Percentiles rank a stretch among this genome's conserved stretches.
These are phyloP conservation scores for Orthosia cruda DNA, from an alignment of 2,888 invertebrate genomes.

Conservation along the genomic window DNA sequence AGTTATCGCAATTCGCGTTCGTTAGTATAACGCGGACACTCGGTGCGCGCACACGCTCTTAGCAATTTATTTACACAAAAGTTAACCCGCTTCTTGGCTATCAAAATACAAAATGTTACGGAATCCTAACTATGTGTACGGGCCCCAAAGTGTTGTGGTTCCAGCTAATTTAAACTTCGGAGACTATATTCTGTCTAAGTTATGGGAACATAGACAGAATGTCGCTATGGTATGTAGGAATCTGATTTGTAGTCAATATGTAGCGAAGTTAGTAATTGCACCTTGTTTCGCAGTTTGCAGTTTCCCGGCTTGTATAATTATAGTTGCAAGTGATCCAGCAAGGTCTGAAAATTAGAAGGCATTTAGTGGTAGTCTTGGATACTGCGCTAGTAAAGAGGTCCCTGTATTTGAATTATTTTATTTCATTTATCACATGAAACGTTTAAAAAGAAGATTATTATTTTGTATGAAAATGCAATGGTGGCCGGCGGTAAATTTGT, in stretches of 20 bases:
- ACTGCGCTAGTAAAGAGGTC: too few species aligned
- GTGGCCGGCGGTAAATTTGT: too few species aligned
- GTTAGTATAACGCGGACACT: conserved; percentile 25
- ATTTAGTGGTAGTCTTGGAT: too few species aligned
- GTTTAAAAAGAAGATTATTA: too few species aligned
- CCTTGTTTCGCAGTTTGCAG: too few species aligned
- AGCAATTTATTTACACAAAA: not conserved
- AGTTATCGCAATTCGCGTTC: conserved; percentile 1
- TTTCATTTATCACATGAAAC: too few species aligned
- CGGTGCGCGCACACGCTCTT: not conserved
- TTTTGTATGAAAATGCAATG: too few species aligned
- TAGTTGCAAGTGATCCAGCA: too few species aligned
- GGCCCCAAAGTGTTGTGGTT: conserved; percentile 71
- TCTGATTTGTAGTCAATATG: not conserved
- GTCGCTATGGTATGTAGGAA: conserved; percentile 76
- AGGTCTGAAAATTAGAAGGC: too few species aligned
- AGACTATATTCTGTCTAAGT: conserved; percentile 75
- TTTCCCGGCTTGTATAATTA: too few species aligned
- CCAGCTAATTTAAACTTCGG: conserved; percentile 81
- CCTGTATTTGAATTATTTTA: too few species aligned
- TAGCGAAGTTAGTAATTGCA: too few species aligned
- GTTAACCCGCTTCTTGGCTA: fast-evolving
- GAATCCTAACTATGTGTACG: conserved; percentile 81
- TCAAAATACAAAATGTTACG: conserved; percentile 77
- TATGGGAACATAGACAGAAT: conserved; percentile 71